Percentiles rank a stretch among this genome's conserved stretches.
phyloP scores from a whole-genome alignment of 1,140 invertebrate species.

The Colletes gigas region DNA sequence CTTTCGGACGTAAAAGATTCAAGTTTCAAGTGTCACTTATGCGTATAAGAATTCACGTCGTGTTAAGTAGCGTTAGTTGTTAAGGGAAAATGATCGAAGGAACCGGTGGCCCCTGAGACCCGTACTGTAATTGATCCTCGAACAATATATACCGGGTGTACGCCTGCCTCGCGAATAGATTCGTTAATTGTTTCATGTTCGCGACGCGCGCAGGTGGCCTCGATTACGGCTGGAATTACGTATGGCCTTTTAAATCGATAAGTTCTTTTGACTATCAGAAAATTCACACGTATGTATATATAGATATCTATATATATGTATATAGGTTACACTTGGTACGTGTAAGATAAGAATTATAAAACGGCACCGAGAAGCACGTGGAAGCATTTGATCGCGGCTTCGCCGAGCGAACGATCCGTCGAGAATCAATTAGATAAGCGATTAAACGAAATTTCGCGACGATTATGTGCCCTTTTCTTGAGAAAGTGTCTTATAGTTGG shows the following conservation, averaged over 20 bases:
- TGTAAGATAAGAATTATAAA: slow-evolving; percentile 23
- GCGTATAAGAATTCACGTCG: not conserved
- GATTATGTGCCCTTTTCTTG: slow-evolving; percentile 21
- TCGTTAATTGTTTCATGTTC: too few relatives aligned
- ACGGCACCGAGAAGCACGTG: not conserved
- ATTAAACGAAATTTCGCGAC: not conserved
- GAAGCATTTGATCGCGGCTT: not conserved
- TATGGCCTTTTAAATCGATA: slow-evolving; percentile 18
- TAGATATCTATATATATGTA: not conserved
- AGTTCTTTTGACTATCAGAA: slow-evolving; percentile 14
- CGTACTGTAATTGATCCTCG: too few relatives aligned
- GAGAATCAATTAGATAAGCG: not conserved
- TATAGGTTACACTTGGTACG: not conserved
- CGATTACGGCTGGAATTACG: not conserved
- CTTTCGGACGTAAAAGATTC: not conserved
- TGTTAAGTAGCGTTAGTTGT: not conserved
- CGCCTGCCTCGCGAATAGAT: not conserved
- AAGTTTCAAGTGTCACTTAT: slow-evolving; percentile 12
- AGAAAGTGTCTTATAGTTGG: slow-evolving; percentile 40
- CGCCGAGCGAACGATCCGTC: not conserved
- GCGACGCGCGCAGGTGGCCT: not conserved
- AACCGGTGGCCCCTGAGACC: too few relatives aligned
- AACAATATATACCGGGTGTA: too few relatives aligned
- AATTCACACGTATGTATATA: not conserved
- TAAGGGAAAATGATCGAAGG: not conserved